Evolutionary conservation across 2,797 vertebrate species (phyloP).

Genomic region (Neosalanx taihuensis): DNA sequence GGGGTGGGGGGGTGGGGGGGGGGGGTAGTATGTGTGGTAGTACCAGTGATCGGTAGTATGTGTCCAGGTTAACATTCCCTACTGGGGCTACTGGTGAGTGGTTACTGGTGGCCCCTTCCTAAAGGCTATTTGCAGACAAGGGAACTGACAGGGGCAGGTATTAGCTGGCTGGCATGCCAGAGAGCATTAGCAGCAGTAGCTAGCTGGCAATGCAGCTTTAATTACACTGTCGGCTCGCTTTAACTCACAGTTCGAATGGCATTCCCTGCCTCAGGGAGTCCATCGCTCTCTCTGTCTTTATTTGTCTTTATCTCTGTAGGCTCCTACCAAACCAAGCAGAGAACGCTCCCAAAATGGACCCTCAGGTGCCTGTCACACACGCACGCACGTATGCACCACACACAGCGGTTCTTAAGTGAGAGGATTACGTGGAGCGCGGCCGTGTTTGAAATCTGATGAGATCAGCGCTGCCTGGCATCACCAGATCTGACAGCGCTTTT

Average conservation of each 20-base stretch:
- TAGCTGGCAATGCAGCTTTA: slow-evolving; percentile 40
- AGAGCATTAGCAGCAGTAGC: slow-evolving; percentile 18
- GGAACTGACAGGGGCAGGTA: background rate
- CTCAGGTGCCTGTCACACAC: slow-evolving; percentile 44
- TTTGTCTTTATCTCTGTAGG: slow-evolving; percentile 24
- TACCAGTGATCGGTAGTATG: too few relatives aligned
- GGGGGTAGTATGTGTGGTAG: too few relatives aligned
- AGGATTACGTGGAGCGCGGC: slow-evolving; percentile 33
- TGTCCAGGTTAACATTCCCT: too few relatives aligned
- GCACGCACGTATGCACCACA: background rate
- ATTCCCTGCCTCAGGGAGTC: slow-evolving; percentile 42
- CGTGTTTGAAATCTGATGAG: slow-evolving; percentile 59
- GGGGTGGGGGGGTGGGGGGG: too few relatives aligned
- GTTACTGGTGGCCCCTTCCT: background rate
- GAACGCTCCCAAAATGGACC: slow-evolving; percentile 45
- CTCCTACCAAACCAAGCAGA: slow-evolving; percentile 37
- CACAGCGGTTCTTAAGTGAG: slow-evolving; percentile 24
- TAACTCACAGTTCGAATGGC: background rate
- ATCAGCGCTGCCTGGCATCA: slow-evolving; percentile 40
- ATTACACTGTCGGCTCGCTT: slow-evolving; percentile 43
- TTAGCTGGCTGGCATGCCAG: background rate
- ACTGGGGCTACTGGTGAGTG: too few relatives aligned
- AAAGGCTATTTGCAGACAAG: background rate
- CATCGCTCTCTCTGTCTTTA: slow-evolving; percentile 1
- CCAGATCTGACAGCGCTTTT: slow-evolving; percentile 36